Evolutionary conservation across 2,888 invertebrate genomes (phyloP).

Genomic region (Dysmachus trigonus): DNA sequence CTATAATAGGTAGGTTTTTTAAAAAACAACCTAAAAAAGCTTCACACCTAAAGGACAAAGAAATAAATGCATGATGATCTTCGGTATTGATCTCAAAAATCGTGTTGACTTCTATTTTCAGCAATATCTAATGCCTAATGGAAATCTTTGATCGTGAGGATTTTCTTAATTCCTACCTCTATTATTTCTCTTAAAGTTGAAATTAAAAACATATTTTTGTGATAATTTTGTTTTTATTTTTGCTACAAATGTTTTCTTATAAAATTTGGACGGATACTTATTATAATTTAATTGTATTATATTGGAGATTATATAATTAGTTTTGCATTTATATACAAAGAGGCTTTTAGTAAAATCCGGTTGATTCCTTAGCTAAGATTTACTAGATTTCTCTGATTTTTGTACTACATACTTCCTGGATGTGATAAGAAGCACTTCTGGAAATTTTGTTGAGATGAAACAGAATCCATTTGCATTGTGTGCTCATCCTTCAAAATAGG

Average conservation of each 20-base stretch:
- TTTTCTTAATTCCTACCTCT: too few relatives aligned
- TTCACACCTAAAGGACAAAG: too few relatives aligned
- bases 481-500: conserved; percentile 47
- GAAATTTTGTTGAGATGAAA: conserved; percentile 46
- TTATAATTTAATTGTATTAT: neutral
- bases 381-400: neutral
- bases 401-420: neutral
- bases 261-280: conserved; percentile 15
- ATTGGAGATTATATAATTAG: neutral
- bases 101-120: too few relatives aligned
- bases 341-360: neutral
- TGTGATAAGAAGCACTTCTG: conserved; percentile 8
- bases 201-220: neutral
- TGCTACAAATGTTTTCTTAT: neutral
- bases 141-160: too few relatives aligned
- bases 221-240: neutral
- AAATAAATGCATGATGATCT: too few relatives aligned
- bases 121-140: too few relatives aligned
- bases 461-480: conserved; percentile 44
- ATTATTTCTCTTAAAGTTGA: too few relatives aligned
- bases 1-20: too few relatives aligned
- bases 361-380: neutral
- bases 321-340: neutral
- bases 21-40: too few relatives aligned
- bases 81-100: too few relatives aligned